These are phyloP conservation scores for Picus viridis DNA, from an alignment of 2,797 vertebrate genomes.

Conservation along the genomic window DNA sequence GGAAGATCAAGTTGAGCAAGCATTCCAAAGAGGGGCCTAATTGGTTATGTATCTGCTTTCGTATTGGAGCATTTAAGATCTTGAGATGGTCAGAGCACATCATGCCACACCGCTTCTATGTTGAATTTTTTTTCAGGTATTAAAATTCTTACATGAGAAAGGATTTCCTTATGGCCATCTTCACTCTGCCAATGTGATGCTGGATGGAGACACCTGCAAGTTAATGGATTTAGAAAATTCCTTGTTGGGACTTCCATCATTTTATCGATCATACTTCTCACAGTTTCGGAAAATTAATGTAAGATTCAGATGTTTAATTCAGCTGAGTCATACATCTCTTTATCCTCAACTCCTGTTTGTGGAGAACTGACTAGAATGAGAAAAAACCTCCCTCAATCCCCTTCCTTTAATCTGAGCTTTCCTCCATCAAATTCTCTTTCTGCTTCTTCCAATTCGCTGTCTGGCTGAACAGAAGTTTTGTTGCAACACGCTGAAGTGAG, in stretches of 20 bases:
- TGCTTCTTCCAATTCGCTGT: constrained; percentile 7
- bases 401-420: not conserved
- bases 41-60: not conserved
- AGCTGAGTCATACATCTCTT: not conserved
- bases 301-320: constrained; percentile 53
- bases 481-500: constrained; percentile 4
- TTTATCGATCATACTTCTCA: constrained; percentile 87
- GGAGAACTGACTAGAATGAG: not conserved
- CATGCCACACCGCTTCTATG: not conserved
- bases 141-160: constrained; percentile 92
- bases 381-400: not conserved
- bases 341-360: not conserved
- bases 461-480: not conserved
- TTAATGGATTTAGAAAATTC: constrained; percentile 93
- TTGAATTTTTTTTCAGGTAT: constrained; percentile 76
- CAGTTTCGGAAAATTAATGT: constrained; percentile 97
- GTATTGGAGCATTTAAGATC: not conserved
- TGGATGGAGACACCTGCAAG: constrained; percentile 90
- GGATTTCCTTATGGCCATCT: constrained; percentile 93
- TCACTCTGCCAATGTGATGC: constrained; percentile 89
- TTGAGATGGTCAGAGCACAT: not conserved
- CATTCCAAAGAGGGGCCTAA: not conserved
- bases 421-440: not conserved
- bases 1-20: not conserved
- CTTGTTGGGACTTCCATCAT: constrained; percentile 90